Evolutionary conservation across 2,113 vertebrate species (phyloP).

Genomic region (Lagopus muta): DNA sequence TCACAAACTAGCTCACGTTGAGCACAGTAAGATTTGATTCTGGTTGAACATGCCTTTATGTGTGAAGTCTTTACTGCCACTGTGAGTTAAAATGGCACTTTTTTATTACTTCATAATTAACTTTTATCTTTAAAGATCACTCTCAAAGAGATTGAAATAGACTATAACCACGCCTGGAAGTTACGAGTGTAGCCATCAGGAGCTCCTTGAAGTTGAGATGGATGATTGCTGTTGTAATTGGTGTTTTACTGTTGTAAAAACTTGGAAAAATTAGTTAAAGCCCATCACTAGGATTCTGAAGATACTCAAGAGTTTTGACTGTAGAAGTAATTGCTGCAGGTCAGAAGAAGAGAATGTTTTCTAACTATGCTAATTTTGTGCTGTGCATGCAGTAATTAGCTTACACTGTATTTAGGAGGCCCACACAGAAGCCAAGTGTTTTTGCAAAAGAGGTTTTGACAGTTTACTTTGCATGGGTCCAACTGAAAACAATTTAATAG

Average conservation of each 20-base stretch:
- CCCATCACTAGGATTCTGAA: background rate
- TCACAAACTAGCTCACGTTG: background rate
- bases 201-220: background rate
- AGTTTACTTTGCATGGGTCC: background rate
- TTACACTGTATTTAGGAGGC: background rate
- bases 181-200: background rate
- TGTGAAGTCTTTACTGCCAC: background rate
- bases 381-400: background rate
- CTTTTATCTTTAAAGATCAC: conserved; percentile 46
- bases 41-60: background rate
- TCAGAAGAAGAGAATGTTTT: background rate
- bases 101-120: conserved; percentile 34
- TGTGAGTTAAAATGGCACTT: background rate
- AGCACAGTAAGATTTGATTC: background rate
- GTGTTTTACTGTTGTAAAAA: background rate
- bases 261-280: conserved; percentile 18
- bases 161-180: conserved; percentile 4
- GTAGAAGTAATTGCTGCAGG: background rate
- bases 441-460: background rate
- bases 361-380: background rate
- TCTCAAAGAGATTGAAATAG: background rate
- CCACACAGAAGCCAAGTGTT: background rate
- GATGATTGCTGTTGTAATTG: background rate
- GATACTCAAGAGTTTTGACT: background rate
- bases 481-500: background rate